Percentiles rank a stretch among this genome's conserved stretches.
Evolutionary conservation across 2,113 vertebrate species (phyloP).

Genomic region (Alectura lathami): DNA sequence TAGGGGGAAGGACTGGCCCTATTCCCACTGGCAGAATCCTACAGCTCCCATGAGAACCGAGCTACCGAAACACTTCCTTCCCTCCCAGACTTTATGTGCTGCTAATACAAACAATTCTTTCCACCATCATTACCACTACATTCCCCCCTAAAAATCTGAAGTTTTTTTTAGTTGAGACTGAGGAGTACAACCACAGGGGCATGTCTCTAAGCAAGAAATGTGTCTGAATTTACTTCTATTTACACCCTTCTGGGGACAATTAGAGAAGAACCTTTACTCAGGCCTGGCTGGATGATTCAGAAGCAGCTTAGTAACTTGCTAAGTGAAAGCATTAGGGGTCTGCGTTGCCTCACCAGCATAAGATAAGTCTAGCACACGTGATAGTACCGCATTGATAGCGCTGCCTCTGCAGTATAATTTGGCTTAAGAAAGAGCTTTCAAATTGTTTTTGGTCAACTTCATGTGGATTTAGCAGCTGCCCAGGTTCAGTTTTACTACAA

Average conservation of each 20-base stretch:
- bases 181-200: neutral
- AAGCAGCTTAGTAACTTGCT: neutral
- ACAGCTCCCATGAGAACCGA: neutral
- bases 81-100: neutral
- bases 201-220: fast-evolving
- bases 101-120: neutral
- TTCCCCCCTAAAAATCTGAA: neutral
- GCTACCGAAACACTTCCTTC: neutral
- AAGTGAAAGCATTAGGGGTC: neutral
- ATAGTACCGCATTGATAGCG: neutral
- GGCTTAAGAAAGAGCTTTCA: neutral
- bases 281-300: neutral
- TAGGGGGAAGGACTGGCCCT: neutral
- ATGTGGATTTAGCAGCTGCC: neutral
- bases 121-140: neutral
- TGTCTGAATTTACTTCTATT: neutral
- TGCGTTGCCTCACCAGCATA: neutral
- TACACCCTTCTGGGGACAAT: neutral
- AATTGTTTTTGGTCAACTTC: neutral
- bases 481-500: neutral
- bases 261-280: neutral
- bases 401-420: neutral
- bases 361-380: neutral
- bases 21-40: neutral
- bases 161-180: neutral